Percentiles rank a stretch among this genome's conserved stretches.
Evolutionary conservation across 2,888 invertebrate genomes (phyloP).

Genomic region (Sicus ferrugineus): DNA sequence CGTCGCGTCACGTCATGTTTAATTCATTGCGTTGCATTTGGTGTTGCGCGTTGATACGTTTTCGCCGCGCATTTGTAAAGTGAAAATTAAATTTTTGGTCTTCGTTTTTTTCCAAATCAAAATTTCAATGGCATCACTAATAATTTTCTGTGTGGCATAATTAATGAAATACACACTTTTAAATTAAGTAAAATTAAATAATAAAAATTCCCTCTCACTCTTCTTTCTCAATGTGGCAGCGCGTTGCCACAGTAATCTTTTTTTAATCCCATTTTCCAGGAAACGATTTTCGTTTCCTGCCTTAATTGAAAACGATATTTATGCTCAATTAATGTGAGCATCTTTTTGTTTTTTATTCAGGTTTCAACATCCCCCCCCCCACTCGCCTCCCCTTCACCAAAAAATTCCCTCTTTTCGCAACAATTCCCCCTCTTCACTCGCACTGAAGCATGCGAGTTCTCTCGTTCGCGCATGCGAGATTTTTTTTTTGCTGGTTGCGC

Average conservation of each 20-base stretch:
- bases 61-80: background rate
- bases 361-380: background rate
- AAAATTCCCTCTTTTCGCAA: background rate
- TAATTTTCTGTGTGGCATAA: too few species aligned
- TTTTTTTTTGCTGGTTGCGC: background rate
- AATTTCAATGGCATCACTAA: too few species aligned
- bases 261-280: background rate
- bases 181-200: too few species aligned
- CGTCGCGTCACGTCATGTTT: slow-evolving; percentile 7
- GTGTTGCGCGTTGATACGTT: background rate
- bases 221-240: background rate
- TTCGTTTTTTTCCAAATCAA: background rate
- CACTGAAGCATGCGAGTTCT: background rate
- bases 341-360: background rate
- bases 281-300: slow-evolving; percentile 9
- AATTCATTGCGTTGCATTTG: slow-evolving; percentile 3
- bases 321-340: slow-evolving; percentile 6
- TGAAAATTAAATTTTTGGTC: background rate
- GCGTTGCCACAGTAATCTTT: background rate
- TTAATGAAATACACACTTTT: too few species aligned
- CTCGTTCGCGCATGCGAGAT: too few species aligned
- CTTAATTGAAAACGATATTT: slow-evolving; percentile 23
- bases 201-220: background rate
- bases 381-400: background rate
- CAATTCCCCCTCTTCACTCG: background rate